These are phyloP conservation scores for Actenoides hombroni DNA, from an alignment of 2,113 vertebrate species.

Conservation along the genomic window DNA sequence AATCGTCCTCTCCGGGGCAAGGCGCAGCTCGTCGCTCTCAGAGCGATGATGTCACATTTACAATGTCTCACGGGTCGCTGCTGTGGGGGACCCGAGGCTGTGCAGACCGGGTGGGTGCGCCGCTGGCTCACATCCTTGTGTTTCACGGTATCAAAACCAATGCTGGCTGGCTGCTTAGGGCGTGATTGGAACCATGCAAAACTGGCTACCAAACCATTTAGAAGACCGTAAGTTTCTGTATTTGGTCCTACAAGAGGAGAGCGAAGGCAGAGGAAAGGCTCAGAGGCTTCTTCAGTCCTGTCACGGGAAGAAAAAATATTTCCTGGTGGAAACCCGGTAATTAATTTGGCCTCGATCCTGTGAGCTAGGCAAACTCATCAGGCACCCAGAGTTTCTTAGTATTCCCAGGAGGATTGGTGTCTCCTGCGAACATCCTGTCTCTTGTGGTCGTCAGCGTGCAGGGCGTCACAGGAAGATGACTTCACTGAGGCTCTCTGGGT, in stretches of 20 bases:
- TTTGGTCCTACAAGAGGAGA: not conserved
- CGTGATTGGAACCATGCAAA: accelerated
- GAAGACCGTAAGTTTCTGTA: accelerated
- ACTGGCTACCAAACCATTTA: accelerated
- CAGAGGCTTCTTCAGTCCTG: not conserved
- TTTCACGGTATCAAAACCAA: accelerated
- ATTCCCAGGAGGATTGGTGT: not conserved
- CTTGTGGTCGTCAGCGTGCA: accelerated
- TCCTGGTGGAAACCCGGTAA: not conserved
- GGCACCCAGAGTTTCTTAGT: not conserved
- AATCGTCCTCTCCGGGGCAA: accelerated
- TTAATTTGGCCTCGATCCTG: not conserved
- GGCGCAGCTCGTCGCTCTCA: accelerated
- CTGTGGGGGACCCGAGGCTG: accelerated
- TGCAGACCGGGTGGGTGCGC: accelerated
- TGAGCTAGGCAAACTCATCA: not conserved
- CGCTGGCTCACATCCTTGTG: accelerated
- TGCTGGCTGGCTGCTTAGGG: accelerated
- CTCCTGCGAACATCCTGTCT: not conserved
- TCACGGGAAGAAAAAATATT: not conserved
- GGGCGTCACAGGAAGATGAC: not conserved
- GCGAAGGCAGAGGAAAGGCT: not conserved
- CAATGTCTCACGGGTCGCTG: accelerated
- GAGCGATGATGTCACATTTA: accelerated
- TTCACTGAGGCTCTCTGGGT: accelerated